These are phyloP conservation scores for Sphenopsis melanotis DNA, from an alignment of 2,797 vertebrate species.

Conservation along the genomic window DNA sequence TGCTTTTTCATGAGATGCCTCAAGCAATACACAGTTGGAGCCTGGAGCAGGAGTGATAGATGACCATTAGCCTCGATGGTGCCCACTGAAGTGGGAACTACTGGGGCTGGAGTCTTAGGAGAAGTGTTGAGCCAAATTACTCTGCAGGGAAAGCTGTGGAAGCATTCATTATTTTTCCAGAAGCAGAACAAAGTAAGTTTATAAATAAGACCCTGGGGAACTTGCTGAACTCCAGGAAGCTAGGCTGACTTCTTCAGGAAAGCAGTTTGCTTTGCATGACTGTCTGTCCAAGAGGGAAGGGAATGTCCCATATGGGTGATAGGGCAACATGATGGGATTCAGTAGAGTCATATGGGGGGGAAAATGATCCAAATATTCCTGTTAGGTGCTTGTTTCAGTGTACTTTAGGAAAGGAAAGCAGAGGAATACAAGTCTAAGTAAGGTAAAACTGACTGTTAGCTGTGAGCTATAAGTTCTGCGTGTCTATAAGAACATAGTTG, in stretches of 20 bases:
- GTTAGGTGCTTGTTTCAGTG: background rate
- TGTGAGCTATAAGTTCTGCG: background rate
- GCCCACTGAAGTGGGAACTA: background rate
- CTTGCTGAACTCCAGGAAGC: background rate
- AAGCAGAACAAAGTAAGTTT: background rate
- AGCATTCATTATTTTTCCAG: background rate
- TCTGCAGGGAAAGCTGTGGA: background rate
- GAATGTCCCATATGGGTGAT: background rate
- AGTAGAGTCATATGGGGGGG: background rate
- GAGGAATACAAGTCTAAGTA: background rate
- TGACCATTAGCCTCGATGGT: background rate
- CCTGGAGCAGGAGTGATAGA: background rate
- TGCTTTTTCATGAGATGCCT: background rate
- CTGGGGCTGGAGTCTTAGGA: background rate
- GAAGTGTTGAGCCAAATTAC: background rate
- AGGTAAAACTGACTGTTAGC: background rate
- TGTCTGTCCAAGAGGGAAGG: background rate
- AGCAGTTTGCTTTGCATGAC: background rate
- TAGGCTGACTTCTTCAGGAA: background rate
- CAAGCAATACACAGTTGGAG: accelerated
- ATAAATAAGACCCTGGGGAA: background rate
- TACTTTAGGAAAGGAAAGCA: background rate
- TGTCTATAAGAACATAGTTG: background rate
- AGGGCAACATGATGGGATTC: background rate
- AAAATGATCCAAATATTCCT: background rate